phyloP scores from a whole-genome alignment of 2,888 invertebrate species.

The Tenthredo distinguenda region DNA sequence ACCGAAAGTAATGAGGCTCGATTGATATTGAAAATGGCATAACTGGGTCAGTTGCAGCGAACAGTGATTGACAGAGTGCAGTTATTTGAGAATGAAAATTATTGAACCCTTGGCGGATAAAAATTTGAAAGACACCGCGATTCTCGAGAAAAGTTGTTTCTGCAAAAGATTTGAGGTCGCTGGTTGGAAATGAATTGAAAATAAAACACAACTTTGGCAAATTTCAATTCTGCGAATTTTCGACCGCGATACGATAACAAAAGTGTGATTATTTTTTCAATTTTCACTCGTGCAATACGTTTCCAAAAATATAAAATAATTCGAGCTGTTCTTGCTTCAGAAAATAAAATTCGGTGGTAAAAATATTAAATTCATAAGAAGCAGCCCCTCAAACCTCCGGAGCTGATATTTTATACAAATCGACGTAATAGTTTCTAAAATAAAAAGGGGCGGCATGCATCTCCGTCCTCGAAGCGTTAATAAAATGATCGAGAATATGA shows the following conservation, averaged over 20 bases:
- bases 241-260: background rate
- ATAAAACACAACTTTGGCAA: background rate
- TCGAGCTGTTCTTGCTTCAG: too few species aligned
- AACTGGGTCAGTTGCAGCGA: background rate
- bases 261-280: background rate
- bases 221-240: background rate
- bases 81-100: background rate
- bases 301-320: background rate
- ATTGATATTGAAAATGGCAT: background rate
- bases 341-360: too few species aligned
- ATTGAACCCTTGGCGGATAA: background rate
- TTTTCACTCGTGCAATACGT: background rate
- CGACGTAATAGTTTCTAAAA: too few species aligned
- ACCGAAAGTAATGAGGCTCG: background rate
- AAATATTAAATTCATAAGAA: too few species aligned
- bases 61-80: background rate
- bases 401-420: too few species aligned
- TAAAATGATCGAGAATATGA: background rate
- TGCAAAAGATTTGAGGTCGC: background rate
- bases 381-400: too few species aligned
- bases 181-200: background rate
- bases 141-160: background rate
- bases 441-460: too few species aligned
- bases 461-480: background rate
- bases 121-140: background rate